Conservation (phyloP, 2,797 vertebrate species). For the Arremon brunneinucha region DNA sequence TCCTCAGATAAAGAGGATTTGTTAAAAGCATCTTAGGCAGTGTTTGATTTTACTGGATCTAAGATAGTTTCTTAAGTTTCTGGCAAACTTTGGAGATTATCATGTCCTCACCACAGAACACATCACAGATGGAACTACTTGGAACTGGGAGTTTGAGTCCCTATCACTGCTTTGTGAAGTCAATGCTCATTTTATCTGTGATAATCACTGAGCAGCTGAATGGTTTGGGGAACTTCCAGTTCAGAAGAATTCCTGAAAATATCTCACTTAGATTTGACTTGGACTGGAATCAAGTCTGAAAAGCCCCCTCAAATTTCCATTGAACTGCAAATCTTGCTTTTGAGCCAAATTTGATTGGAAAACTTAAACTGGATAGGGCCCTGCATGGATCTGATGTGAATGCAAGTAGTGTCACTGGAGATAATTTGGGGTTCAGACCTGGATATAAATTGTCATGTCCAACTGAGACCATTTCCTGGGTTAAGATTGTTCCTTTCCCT, state of each 20-base stretch:
- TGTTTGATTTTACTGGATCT: neutral
- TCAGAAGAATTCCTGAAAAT: constrained; percentile 67
- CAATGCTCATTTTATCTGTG: constrained; percentile 64
- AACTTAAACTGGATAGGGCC: neutral
- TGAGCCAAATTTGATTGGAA: constrained; percentile 15
- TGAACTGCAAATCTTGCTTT: constrained; percentile 14
- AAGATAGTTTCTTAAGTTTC: constrained; percentile 19
- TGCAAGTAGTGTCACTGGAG: neutral
- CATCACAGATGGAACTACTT: constrained; percentile 63
- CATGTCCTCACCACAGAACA: constrained; percentile 37
- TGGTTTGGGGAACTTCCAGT: constrained; percentile 66
- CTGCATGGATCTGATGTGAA: neutral
- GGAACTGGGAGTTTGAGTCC: constrained; percentile 57
- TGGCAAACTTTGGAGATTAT: constrained; percentile 39
- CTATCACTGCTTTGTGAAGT: constrained; percentile 59
- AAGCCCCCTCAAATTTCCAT: constrained; percentile 51
- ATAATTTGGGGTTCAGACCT: neutral
- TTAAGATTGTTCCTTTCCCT: neutral
- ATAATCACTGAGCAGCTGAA: constrained; percentile 66
- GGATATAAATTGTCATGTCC: neutral
- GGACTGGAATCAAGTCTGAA: constrained; percentile 48
- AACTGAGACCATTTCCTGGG: neutral
- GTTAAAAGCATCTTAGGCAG: neutral
- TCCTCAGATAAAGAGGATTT: neutral
- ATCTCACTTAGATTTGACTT: constrained; percentile 62